Evolutionary conservation across 2,797 vertebrate species (phyloP).

Genomic region (Lycodopsis pacificus): DNA sequence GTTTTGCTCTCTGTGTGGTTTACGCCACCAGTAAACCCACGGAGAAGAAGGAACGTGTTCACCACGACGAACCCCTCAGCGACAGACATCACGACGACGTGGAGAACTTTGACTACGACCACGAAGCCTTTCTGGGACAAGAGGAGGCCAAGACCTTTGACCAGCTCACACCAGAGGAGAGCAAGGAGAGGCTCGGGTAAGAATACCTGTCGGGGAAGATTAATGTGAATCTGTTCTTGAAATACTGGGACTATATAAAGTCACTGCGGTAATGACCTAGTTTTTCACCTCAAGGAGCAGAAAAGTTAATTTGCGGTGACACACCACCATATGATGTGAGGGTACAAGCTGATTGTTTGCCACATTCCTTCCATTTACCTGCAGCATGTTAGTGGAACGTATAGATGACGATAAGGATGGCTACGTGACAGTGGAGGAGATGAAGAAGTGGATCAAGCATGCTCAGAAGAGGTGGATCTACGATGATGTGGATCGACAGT

Average conservation of each 20-base stretch:
- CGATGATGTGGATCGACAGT: constrained; percentile 97
- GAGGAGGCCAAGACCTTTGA: constrained; percentile 97
- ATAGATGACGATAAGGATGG: constrained; percentile 96
- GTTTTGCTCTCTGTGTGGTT: constrained; percentile 87
- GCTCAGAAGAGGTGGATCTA: constrained; percentile 98
- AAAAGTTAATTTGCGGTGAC: constrained; percentile 10
- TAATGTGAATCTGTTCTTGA: background rate
- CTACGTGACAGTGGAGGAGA: constrained; percentile 93
- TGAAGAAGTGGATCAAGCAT: constrained; percentile 96
- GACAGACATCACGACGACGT: constrained; percentile 90
- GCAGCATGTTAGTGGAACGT: constrained; percentile 94
- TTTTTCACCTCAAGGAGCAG: constrained; percentile 24
- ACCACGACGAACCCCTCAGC: constrained; percentile 93
- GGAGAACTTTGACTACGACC: constrained; percentile 97
- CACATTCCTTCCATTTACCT: constrained; percentile 42
- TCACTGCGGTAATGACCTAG: background rate
- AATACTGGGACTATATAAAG: background rate
- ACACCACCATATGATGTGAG: background rate
- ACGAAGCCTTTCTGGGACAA: constrained; percentile 96
- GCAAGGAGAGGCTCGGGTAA: constrained; percentile 96
- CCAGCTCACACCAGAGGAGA: constrained; percentile 97
- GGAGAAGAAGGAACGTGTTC: constrained; percentile 94
- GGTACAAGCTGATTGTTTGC: background rate
- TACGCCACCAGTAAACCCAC: constrained; percentile 93
- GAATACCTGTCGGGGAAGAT: constrained; percentile 38